Base-by-base conservation (phyloP, 1,140 invertebrate species). In the Ruditapes philippinarum region DNA sequence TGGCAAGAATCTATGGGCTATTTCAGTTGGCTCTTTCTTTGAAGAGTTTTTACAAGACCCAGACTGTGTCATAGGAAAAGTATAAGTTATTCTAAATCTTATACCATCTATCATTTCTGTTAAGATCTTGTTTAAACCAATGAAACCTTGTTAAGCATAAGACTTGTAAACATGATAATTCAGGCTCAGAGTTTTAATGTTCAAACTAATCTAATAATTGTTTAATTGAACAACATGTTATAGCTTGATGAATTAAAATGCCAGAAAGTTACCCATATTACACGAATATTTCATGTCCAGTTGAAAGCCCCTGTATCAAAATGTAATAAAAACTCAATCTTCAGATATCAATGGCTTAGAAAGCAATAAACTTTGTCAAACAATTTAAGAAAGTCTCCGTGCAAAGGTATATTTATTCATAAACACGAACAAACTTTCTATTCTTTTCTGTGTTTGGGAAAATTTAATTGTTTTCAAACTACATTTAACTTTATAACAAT, bases 261-360 rank as follows among this genome's bases (percentile, higher is more conserved):
- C 28, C 25, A 25, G n/a, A 62, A 62, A 1, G 3, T 14, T 62
- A 28, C 57, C 0, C 28, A n/a, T 70, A 25, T 38, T 70, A 40
- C 33, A 38, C 19, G 22, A 70, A 36, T 70, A 70, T 70, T 70
- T 70, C 65, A 70, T 38, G 33, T 14, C 65, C 31, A 17, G 31
- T 70, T 19, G 33, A 70, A 38, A 36, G 14, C 33, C 14, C 65
- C 33, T 70, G 31, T 25, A 78, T 78, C 54, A 78, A 57, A 78
- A 31, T 31, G 74, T 54, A 78, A 78, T 78, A 78, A 78, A 78
- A 78, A 11, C 28, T 36, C 49, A 78, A 78, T 57, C 28, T 78
- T 31, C 5, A 0, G 28, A 9, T 78, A 51, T 78, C 17, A 9
- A 51, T 36, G 74, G 49, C 42, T 78, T 22, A 51, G 25, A 31